Conservation (phyloP, 2,113 vertebrate species). For the Calonectris borealis region DNA sequence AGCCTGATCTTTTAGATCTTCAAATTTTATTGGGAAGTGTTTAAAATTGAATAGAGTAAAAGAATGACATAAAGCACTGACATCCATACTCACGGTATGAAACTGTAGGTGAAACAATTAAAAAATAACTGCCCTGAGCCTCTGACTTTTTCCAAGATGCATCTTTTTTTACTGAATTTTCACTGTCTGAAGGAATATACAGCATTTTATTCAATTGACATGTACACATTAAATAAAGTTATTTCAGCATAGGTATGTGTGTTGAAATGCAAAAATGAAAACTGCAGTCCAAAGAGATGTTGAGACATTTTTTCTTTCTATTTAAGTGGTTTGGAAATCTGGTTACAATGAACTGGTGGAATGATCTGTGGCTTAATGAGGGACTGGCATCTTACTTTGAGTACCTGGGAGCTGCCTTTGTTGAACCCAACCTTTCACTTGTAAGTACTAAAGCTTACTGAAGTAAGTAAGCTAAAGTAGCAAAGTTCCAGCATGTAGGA, state of each 20-base stretch:
- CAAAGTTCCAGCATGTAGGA: neutral
- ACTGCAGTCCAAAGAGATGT: neutral
- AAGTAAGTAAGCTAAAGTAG: neutral
- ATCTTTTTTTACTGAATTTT: neutral
- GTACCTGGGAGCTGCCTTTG: slow-evolving; percentile 35
- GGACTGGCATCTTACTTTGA: slow-evolving; percentile 80
- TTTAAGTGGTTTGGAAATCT: slow-evolving; percentile 86
- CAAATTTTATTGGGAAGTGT: neutral
- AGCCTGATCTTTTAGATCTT: neutral
- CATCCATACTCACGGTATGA: neutral
- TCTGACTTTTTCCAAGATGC: neutral
- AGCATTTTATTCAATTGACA: neutral
- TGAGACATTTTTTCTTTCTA: slow-evolving; percentile 6
- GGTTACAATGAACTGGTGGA: slow-evolving; percentile 86
- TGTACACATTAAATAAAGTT: neutral
- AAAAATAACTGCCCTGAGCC: neutral
- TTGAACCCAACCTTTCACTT: slow-evolving; percentile 58
- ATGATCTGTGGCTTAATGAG: slow-evolving; percentile 83
- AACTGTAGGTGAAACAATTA: neutral
- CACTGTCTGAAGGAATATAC: neutral
- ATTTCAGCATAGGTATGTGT: neutral
- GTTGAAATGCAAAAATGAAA: neutral
- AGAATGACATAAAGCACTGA: neutral
- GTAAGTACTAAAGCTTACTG: slow-evolving; percentile 36
- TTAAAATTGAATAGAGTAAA: neutral